These are phyloP conservation scores for Syngnathus typhle DNA, from an alignment of 2,113 vertebrate species.

Conservation along the genomic window DNA sequence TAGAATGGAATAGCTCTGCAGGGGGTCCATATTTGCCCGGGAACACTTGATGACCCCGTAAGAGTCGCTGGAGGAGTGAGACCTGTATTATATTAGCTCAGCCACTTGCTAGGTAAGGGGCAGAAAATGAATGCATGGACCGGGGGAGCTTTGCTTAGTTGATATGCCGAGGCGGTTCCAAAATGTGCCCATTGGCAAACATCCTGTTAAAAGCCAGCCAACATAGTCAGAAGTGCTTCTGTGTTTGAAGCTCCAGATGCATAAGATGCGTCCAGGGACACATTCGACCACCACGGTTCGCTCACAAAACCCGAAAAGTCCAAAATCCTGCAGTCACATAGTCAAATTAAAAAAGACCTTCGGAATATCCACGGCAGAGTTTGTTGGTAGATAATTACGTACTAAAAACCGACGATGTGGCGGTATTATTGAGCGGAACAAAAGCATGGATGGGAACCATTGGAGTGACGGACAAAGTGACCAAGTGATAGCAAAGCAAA, in stretches of 20 bases:
- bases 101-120: background rate
- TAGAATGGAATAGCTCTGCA: background rate
- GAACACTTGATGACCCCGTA: background rate
- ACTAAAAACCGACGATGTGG: background rate
- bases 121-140: background rate
- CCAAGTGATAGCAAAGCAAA: slow-evolving; percentile 42
- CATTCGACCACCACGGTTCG: background rate
- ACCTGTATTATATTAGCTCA: background rate
- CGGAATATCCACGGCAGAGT: background rate
- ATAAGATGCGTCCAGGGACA: background rate
- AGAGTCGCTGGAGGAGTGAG: too few species aligned
- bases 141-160: background rate
- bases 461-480: slow-evolving; percentile 1
- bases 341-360: slow-evolving; percentile 2
- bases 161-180: background rate
- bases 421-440: slow-evolving; percentile 20
- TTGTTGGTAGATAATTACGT: background rate
- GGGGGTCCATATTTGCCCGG: background rate
- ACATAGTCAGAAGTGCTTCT: background rate
- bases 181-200: background rate
- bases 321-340: background rate
- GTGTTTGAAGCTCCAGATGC: background rate
- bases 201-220: background rate
- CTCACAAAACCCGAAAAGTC: background rate
- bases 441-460: slow-evolving; percentile 15